Percentiles rank a stretch among this genome's conserved stretches.
These are phyloP conservation scores for Triops longicaudatus DNA, from an alignment of 1,140 invertebrate genomes.

Conservation along the genomic window DNA sequence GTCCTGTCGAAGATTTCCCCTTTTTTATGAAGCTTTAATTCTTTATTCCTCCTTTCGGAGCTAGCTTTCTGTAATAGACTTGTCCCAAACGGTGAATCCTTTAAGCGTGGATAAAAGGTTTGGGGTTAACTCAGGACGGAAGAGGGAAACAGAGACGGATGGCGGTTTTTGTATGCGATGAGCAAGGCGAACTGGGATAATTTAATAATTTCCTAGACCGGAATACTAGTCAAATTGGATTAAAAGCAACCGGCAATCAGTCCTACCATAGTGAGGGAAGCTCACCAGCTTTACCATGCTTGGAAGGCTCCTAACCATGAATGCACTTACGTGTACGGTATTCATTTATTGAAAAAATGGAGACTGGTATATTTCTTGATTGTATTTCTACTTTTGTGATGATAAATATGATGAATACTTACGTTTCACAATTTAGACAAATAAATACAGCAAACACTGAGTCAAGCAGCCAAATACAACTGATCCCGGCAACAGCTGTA, in stretches of 20 bases:
- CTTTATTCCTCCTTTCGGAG: not conserved
- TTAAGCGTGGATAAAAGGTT: slow-evolving; percentile 11
- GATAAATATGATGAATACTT: no score
- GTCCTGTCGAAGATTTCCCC: not conserved
- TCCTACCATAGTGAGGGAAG: no score
- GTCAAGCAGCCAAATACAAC: no score
- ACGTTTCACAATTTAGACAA: no score
- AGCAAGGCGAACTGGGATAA: not conserved
- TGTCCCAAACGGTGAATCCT: not conserved
- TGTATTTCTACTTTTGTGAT: no score
- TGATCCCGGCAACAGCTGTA: no score
- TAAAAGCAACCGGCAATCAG: not conserved
- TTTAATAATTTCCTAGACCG: not conserved
- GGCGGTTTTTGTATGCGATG: not conserved
- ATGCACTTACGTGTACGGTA: no score
- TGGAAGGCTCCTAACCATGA: no score
- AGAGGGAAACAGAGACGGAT: not conserved
- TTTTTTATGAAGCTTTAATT: not conserved
- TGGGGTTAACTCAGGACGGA: not conserved
- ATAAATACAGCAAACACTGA: no score
- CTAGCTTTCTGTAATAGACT: not conserved
- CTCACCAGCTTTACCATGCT: no score
- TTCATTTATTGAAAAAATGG: no score
- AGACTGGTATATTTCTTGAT: no score
- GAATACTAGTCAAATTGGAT: not conserved